Conservation (phyloP, 2,888 invertebrate genomes). For the Meliscaeva auricollis region DNA sequence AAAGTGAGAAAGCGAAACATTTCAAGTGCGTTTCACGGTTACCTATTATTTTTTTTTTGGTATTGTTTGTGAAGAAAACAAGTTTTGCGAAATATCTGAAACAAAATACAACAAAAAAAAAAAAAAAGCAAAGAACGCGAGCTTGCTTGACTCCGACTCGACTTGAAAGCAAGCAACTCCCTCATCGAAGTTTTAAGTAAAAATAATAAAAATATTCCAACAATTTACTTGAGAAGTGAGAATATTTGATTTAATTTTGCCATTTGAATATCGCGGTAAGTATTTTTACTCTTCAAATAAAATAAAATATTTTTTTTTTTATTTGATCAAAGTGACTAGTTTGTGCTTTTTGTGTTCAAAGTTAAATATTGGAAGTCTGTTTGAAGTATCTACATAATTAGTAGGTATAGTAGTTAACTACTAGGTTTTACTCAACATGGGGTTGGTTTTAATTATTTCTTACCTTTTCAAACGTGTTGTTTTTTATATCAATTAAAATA, state of each 20-base stretch:
- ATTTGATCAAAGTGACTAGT: background rate
- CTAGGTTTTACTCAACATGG: conserved; percentile 11
- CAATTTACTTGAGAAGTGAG: background rate
- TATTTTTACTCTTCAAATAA: background rate
- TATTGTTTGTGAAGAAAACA: conserved; percentile 56
- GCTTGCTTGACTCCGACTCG: conserved; percentile 43
- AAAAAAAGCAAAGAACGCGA: conserved; percentile 47
- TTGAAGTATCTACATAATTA: background rate
- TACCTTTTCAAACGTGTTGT: conserved; percentile 21
- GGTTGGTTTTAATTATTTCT: conserved; percentile 8
- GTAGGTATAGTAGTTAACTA: background rate
- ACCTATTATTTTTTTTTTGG: background rate
- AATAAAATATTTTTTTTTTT: background rate
- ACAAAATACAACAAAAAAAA: conserved; percentile 7
- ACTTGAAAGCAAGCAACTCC: conserved; percentile 45
- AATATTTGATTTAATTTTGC: background rate
- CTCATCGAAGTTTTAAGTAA: conserved; percentile 22
- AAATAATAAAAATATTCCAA: background rate
- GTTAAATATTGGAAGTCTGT: background rate
- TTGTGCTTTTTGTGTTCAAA: background rate
- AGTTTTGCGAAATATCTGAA: conserved; percentile 58
- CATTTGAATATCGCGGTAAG: conserved; percentile 31
- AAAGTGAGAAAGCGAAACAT: conserved; percentile 44
- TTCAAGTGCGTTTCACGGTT: conserved; percentile 67
- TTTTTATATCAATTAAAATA: conserved; percentile 51